These are phyloP conservation scores for Zaprionus lachaisei DNA, from an alignment of 1,140 invertebrate species.

Conservation along the genomic window DNA sequence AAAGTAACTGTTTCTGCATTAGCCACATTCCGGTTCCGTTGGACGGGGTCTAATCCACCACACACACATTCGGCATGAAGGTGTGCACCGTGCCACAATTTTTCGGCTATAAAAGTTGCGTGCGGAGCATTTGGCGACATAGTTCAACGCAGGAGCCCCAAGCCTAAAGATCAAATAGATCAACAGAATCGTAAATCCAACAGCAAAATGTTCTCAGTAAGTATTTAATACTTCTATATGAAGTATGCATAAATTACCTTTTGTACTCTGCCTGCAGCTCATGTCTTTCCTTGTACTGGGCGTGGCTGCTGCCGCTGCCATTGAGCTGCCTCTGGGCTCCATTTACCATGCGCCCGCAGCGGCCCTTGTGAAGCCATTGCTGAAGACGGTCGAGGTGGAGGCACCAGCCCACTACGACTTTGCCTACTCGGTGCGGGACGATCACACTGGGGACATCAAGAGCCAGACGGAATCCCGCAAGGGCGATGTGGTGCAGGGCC, in stretches of 20 bases:
- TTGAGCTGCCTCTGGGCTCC: constrained; percentile 66
- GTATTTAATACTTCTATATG: constrained; percentile 24
- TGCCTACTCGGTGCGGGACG: constrained; percentile 86
- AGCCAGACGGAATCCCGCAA: constrained; percentile 86
- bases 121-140: constrained; percentile 70
- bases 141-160: constrained; percentile 78
- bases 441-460: constrained; percentile 86
- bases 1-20: constrained; percentile 73
- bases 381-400: constrained; percentile 86
- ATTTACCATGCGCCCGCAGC: constrained; percentile 59
- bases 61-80: constrained; percentile 26
- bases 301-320: constrained; percentile 72
- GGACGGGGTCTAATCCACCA: constrained; percentile 36
- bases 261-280: constrained; percentile 50
- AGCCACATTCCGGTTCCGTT: constrained; percentile 67
- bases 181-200: constrained; percentile 20
- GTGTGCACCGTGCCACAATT: constrained; percentile 24
- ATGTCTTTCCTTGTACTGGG: constrained; percentile 70
- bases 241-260: neutral
- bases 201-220: constrained; percentile 74
- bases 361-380: constrained; percentile 76
- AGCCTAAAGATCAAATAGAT: constrained; percentile 35
- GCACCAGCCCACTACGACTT: constrained; percentile 85
- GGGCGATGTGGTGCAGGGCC: constrained; percentile 86
- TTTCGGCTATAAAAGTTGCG: constrained; percentile 79